Evolutionary conservation across 1,140 invertebrate genomes (phyloP).

Genomic region (Homarus americanus): DNA sequence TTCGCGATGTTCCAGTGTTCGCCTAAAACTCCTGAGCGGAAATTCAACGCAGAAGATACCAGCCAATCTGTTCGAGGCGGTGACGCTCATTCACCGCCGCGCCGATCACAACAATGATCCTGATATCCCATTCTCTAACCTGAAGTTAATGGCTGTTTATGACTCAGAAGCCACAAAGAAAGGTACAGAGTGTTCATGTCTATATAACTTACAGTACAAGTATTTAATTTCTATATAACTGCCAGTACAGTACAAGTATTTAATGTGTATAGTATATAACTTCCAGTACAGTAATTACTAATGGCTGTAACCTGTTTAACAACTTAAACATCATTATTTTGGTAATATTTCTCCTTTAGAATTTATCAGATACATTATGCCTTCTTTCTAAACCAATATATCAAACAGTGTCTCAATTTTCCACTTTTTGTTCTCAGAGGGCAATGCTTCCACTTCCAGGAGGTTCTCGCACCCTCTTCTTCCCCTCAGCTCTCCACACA

Average conservation of each 20-base stretch:
- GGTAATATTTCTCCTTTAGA: too few relatives aligned
- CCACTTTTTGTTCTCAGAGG: not conserved
- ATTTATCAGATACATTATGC: too few relatives aligned
- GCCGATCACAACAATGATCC: slow-evolving; percentile 62
- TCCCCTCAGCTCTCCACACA: not conserved
- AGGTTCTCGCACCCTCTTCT: slow-evolving; percentile 40
- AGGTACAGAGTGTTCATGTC: not conserved
- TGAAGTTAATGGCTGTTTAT: slow-evolving; percentile 57
- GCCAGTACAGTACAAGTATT: too few relatives aligned
- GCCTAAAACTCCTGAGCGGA: slow-evolving; percentile 52
- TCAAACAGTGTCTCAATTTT: not conserved
- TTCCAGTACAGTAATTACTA: too few relatives aligned
- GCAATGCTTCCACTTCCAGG: slow-evolving; percentile 9
- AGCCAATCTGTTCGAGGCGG: slow-evolving; percentile 58
- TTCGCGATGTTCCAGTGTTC: slow-evolving; percentile 63
- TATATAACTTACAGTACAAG: not conserved
- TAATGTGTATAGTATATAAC: too few relatives aligned
- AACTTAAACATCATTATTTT: too few relatives aligned
- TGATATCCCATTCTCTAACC: slow-evolving; percentile 71
- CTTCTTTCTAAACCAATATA: too few relatives aligned
- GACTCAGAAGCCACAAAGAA: slow-evolving; percentile 47
- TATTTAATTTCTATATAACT: too few relatives aligned
- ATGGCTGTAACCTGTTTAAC: too few relatives aligned
- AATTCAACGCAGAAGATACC: slow-evolving; percentile 44
- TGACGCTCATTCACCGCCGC: slow-evolving; percentile 61